phyloP scores from a whole-genome alignment of 2,113 vertebrate species.

The Zosterops borbonicus region DNA sequence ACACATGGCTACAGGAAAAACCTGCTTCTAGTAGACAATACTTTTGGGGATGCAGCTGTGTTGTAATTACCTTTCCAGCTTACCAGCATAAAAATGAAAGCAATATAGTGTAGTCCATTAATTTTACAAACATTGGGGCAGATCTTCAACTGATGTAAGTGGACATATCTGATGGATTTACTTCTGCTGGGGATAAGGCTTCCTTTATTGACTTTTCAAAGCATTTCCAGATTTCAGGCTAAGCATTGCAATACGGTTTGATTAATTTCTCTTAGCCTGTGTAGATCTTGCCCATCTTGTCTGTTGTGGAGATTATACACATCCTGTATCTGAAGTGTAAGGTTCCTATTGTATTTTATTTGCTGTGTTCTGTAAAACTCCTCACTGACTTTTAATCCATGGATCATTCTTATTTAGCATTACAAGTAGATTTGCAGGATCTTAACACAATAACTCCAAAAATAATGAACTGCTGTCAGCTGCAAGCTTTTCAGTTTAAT shows the following conservation, averaged over 20 bases:
- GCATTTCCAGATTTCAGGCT: conserved; percentile 23
- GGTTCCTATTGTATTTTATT: conserved; percentile 37
- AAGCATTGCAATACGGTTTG: conserved; percentile 37
- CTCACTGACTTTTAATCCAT: conserved; percentile 48
- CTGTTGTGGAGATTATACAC: conserved; percentile 49
- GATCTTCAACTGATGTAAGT: background rate
- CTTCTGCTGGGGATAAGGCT: background rate
- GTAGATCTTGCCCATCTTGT: conserved; percentile 59
- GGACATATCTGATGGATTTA: background rate
- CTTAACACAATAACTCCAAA: conserved; percentile 54
- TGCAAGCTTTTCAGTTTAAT: conserved; percentile 48
- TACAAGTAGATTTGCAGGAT: conserved; percentile 65
- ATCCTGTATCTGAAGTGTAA: conserved; percentile 29
- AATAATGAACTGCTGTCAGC: conserved; percentile 35
- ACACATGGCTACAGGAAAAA: background rate
- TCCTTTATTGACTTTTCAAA: conserved; percentile 24
- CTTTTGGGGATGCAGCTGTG: conserved; percentile 1
- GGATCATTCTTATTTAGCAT: conserved; percentile 54
- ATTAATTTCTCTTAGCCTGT: conserved; percentile 69
- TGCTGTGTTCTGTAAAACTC: background rate
- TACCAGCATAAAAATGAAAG: conserved; percentile 13
- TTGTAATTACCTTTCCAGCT: conserved; percentile 23
- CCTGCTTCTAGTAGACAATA: background rate
- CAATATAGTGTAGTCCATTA: conserved; percentile 10
- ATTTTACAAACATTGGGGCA: background rate